Conservation (phyloP, 2,888 invertebrate species). For the Chymomyza amoena region DNA sequence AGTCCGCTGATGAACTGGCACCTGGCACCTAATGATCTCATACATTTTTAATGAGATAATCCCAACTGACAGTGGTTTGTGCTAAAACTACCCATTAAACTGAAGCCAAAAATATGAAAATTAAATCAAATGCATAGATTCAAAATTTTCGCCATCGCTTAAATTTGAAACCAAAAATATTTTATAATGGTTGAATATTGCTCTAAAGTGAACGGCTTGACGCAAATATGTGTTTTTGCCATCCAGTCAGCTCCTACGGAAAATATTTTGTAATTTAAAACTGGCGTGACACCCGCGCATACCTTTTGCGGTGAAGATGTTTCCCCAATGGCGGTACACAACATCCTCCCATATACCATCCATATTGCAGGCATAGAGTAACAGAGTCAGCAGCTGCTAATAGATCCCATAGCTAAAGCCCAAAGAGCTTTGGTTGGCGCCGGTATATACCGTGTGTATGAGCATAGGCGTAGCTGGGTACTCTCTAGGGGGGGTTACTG, state of each 20-base stretch:
- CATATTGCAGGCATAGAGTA: not conserved
- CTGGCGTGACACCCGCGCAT: constrained; percentile 34
- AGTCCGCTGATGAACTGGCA: not conserved
- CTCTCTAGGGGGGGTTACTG: too few relatives aligned
- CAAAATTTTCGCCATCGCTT: too few relatives aligned
- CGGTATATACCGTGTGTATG: not conserved
- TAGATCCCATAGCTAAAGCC: constrained; percentile 56
- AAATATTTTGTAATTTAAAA: constrained; percentile 64
- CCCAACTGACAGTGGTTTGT: not conserved
- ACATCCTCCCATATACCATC: not conserved
- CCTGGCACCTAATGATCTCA: not conserved
- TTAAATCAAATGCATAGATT: not conserved
- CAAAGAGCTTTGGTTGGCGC: constrained; percentile 9
- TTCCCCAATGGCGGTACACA: constrained; percentile 19
- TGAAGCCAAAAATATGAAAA: not conserved
- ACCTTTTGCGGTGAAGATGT: constrained; percentile 47
- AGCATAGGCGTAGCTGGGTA: too few relatives aligned
- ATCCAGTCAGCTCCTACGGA: constrained; percentile 46
- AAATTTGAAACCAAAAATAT: not conserved
- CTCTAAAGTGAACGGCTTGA: not conserved
- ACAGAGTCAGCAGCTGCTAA: constrained; percentile 40
- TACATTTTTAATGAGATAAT: not conserved
- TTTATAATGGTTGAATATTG: not conserved
- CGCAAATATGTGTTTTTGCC: not conserved
- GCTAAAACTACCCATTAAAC: not conserved